A percentile compares a stretch with the other conserved stretches of the same genome.
Evolutionary conservation across 1,140 invertebrate genomes (phyloP).

Genomic region (Drosophila rhopaloa): DNA sequence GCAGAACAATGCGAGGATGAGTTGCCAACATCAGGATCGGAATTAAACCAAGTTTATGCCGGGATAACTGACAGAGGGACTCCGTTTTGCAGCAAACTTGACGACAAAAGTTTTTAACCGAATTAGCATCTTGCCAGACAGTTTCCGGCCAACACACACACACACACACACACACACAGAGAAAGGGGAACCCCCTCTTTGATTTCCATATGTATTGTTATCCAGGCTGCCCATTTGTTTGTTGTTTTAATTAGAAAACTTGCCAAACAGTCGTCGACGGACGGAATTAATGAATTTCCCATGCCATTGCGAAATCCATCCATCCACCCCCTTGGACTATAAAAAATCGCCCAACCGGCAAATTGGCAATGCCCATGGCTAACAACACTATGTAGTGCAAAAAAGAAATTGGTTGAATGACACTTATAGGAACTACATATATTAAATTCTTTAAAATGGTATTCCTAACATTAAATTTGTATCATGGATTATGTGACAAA

Average conservation of each 20-base stretch:
- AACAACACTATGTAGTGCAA: conserved; percentile 15
- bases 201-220: conserved; percentile 78
- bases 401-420: not conserved
- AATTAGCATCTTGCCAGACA: conserved; percentile 81
- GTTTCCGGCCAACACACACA: conserved; percentile 61
- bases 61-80: conserved; percentile 41
- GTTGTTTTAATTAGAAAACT: conserved; percentile 82
- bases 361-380: conserved; percentile 65
- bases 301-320: not conserved
- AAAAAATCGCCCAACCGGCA: conserved; percentile 71
- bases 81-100: conserved; percentile 67
- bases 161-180: not conserved
- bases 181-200: conserved; percentile 9
- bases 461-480: too few species aligned
- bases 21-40: conserved; percentile 14
- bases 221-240: conserved; percentile 72
- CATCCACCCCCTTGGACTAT: conserved; percentile 32
- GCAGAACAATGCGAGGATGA: conserved; percentile 65
- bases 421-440: too few species aligned
- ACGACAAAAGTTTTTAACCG: conserved; percentile 80
- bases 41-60: conserved; percentile 65
- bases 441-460: too few species aligned
- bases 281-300: conserved; percentile 77
- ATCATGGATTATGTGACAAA: too few species aligned
- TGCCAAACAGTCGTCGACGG: conserved; percentile 61